Percentiles rank a stretch among this genome's conserved stretches.
Evolutionary conservation across 1,140 invertebrate species (phyloP).

Genomic region (Charaxes varanes): DNA sequence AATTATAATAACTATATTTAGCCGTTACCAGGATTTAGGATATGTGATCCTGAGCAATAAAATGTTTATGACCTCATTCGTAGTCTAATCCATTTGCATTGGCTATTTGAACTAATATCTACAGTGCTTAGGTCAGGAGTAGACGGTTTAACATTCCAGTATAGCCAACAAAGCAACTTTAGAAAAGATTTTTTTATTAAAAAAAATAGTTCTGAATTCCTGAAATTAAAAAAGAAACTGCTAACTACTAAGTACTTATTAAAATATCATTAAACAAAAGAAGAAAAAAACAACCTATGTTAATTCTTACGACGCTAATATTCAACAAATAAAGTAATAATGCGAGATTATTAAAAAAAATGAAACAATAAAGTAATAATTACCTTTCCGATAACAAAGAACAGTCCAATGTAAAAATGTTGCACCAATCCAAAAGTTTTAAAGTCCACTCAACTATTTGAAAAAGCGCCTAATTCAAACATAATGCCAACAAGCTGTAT

Average conservation of each 20-base stretch:
- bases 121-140: slow-evolving; percentile 26
- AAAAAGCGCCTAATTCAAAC: slow-evolving; percentile 64
- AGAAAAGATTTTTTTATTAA: not conserved
- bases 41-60: slow-evolving; percentile 1
- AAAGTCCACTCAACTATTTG: slow-evolving; percentile 52
- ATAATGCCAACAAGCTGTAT: slow-evolving; percentile 65
- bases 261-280: not conserved
- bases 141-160: slow-evolving; percentile 7
- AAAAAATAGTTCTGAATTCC: not conserved
- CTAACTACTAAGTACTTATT: not conserved
- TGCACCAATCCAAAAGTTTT: slow-evolving; percentile 37
- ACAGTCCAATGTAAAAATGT: slow-evolving; percentile 33
- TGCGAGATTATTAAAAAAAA: not conserved
- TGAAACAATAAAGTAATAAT: slow-evolving; percentile 19
- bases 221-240: not conserved
- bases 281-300: too few relatives aligned
- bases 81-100: slow-evolving; percentile 12
- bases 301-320: too few relatives aligned
- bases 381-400: slow-evolving; percentile 42
- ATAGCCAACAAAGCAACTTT: not conserved
- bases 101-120: slow-evolving; percentile 19
- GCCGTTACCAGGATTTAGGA: too few relatives aligned
- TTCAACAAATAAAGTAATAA: not conserved
- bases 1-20: too few relatives aligned
- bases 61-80: slow-evolving; percentile 14